A percentile compares a stretch with the other conserved stretches of the same genome.
Conservation (phyloP, 2,888 invertebrate species). For the Mythimna vitellina region DNA sequence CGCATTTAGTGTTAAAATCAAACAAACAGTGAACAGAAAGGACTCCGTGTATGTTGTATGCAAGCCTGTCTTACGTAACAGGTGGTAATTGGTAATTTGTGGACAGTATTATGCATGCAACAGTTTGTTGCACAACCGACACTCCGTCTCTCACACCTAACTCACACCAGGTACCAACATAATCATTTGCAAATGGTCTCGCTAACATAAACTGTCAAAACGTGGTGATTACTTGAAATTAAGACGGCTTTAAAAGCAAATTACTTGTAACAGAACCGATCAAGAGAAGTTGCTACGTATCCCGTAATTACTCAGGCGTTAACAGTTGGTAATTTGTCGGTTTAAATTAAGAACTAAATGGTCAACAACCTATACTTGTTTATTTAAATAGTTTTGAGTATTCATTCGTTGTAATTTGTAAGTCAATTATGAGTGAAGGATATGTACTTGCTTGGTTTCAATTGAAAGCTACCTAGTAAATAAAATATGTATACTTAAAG, state of each 20-base stretch:
- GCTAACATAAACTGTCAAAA: constrained; percentile 55
- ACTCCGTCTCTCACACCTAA: constrained; percentile 56
- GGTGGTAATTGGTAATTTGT: constrained; percentile 68
- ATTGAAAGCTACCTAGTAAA: constrained; percentile 12
- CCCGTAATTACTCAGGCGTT: constrained; percentile 49
- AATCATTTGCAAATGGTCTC: constrained; percentile 50
- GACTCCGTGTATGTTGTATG: constrained; percentile 49
- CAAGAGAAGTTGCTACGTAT: constrained; percentile 32
- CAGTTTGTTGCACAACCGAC: constrained; percentile 60
- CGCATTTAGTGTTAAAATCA: constrained; percentile 35
- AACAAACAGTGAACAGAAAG: constrained; percentile 50
- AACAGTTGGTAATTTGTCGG: constrained; percentile 57
- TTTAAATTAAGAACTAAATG: constrained; percentile 54
- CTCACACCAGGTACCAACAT: constrained; percentile 33
- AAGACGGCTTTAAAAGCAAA: constrained; percentile 49
- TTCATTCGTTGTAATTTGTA: constrained; percentile 42
- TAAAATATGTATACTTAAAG: constrained; percentile 1
- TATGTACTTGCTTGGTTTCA: constrained; percentile 9
- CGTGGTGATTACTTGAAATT: constrained; percentile 45
- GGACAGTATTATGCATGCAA: constrained; percentile 63
- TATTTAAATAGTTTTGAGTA: constrained; percentile 42
- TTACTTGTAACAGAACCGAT: constrained; percentile 39
- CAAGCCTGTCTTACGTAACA: constrained; percentile 55
- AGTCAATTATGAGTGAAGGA: constrained; percentile 29
- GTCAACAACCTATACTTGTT: constrained; percentile 31